Evolutionary conservation across 2,888 invertebrate species (phyloP), one percentile per base, ranked within the genome.

Genomic region (Leuctra nigra): DNA sequence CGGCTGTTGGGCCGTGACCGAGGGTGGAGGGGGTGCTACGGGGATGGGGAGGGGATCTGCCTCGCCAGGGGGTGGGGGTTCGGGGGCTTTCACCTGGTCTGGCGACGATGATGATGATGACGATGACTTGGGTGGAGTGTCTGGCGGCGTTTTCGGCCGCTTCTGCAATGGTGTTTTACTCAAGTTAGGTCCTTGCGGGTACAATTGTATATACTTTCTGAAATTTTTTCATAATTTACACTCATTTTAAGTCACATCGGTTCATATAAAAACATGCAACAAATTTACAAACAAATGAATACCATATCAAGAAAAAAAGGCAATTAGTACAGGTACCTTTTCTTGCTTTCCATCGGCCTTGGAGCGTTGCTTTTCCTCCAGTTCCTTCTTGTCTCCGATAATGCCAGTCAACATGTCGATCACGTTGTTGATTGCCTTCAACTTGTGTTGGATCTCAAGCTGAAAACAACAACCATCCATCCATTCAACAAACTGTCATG

Each of bases 331-430:
- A 48, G 52, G 47, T 33, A 59, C 59, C 57, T 60, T 58, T 29
- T 56, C 56, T 14, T 16, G 35, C 29, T 57, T 60, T 16, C 23
- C 22, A 13, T 61, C 41, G 14, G 70, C 71, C 41, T 65, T 61
- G 25, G 68, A 14, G n/a, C 48, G 53, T 36, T 36, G 18, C 20
- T 56, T 59, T 7, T 55, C 50, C n/a, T 50, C 57, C 22, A 53
- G 9, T 7, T 36, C 41, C n/a, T 55, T 55, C 23, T 56, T 85
- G 65, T 88, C 87, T 1, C 89, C 88, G 66, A 91, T 89, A 68
- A 91, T 87, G 33, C 86, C 86, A 59, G 86, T 86, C 66, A 92
- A 76, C 87, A 91, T 91, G 68, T 91, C 91, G 67, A 92, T 87
- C 20, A 91, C 90, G 71, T 89, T 89, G 72, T 84, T 83, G 69